Base-by-base conservation (phyloP, 2,113 vertebrate genomes). In the Cepphus grylle region DNA sequence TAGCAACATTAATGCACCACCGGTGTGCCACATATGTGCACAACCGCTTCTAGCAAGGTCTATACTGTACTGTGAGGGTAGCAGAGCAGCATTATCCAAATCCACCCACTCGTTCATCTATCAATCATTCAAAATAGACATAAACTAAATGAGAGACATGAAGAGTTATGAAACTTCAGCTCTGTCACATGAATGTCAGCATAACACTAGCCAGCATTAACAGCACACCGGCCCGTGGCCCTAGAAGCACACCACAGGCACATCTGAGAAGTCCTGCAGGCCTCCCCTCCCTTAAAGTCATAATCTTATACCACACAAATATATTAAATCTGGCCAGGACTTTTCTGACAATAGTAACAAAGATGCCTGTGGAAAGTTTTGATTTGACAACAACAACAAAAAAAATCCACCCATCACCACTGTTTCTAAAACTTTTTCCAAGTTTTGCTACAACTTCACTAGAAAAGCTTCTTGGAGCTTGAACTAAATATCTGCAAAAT, bases 21-120 rank as follows among this genome's bases (percentile, higher is more conserved):
- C 3, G 6, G 47, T 5, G 20, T 0, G 0, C 42, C 45, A 34
- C 30, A 6, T 15, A 36, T 3, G 11, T 8, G 45, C 52, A 61
- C 23, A 69, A 30, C 12, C 43, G 12, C 32, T 63, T 66, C 65
- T 76, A 71, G 42, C 21, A 61, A 38, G 36, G 9, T 73, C 81
- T 65, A 1, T 8, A 3, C 3, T n/a, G 29, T 16, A 43, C 62
- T 38, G 20, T 17, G 12, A 81, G 38, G n/a, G 27, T 4, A 79
- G 32, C 20, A 81, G 56, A 82, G 65, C 56, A 82, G 18, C 17
- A 0, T n/a, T 47, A 47, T 8, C 32, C 42, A 94, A 87, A 87
- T 14, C 29, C 43, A 52, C 9, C 16, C 21, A 59, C 22, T 36
- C 3, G 1, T 34, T 56, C 47, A 63, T 15, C 38, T 71, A 18